Base-by-base conservation (phyloP, 2,113 vertebrate species). In the Lycocorax pyrrhopterus region DNA sequence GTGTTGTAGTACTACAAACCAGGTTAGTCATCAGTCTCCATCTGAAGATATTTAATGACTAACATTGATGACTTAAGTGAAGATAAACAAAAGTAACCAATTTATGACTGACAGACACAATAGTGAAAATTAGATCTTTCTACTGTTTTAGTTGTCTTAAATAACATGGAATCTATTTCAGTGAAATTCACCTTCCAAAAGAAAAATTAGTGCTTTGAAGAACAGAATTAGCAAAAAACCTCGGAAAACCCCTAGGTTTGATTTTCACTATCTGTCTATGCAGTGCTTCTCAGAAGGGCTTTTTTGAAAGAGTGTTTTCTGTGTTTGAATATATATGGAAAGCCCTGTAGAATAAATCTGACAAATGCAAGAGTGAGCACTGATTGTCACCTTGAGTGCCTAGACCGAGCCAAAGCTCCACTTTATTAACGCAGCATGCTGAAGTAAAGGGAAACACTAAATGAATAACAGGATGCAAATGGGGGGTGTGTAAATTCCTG, bases 401-500 rank as follows among this genome's bases (percentile, higher is more conserved):
- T 23, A 7, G n/a, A 35, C 62, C 23, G 81, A 93, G 72, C 81
- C 84, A 85, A 9, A 10, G 85, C 62, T 87, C 84, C 46, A 94
- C 87, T 71, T 93, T 80, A 80, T 97, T 97, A 96, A 97, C 58
- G 4, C 85, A 76, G 94, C 96, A 76, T 75, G 92, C 95, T 60
- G 78, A 96, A 97, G 94, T 67, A 33, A 97, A 96, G 98, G 97
- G 98, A 98, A 98, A 94, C 91, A n/a, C 96, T 85, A 59, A 97
- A 94, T 98, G 98, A 98, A 98, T 98, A 98, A 98, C 98, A 99
- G 98, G 98, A 99, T 98, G 97, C 97, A 97, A 98, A 97, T 94
- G 93, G 97, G 98, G 98, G 92, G 98, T 96, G 98, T 98, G 98
- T 94, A 80, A 97, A 98, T 98, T 98, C 98, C 98, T 98, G 98